phyloP scores from a whole-genome alignment of 30 jellyfish, hydroid and myxozoan species.

The Hydractinia symbiolongicarpus region DNA sequence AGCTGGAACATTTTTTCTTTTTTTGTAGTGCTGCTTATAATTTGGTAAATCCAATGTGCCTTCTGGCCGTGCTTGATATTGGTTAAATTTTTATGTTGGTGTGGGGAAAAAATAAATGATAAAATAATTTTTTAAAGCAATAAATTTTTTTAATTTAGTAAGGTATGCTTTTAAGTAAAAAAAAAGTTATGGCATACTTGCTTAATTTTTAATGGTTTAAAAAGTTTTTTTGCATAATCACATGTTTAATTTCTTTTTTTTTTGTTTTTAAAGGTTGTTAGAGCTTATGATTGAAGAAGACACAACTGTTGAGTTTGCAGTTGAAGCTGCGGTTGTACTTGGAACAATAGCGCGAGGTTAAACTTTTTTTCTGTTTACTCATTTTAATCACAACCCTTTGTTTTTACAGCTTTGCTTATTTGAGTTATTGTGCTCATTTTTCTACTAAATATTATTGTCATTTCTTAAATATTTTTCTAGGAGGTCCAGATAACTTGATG shows the following conservation, averaged over 20 bases:
- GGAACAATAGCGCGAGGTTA: constrained; percentile 83
- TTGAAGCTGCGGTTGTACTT: constrained; percentile 74
- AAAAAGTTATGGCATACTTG: no score
- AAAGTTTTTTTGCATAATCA: neutral
- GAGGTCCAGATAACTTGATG: constrained; percentile 45
- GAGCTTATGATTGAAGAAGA: constrained; percentile 51
- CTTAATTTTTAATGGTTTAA: neutral
- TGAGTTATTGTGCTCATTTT: neutral
- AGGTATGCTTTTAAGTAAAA: no score
- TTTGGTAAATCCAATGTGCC: no score
- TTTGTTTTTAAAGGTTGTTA: constrained; percentile 36
- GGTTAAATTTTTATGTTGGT: no score
- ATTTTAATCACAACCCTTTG: neutral
- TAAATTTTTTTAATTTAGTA: no score
- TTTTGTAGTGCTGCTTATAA: no score
- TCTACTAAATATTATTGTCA: neutral
- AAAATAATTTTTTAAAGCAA: no score
- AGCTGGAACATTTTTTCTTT: no score
- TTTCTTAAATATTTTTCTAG: constrained; percentile 11
- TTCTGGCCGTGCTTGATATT: no score
- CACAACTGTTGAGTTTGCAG: constrained; percentile 72
- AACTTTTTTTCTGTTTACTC: neutral
- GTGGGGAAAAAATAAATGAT: no score
- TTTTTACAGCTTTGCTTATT: neutral
- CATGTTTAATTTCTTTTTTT: neutral